A percentile compares a stretch with the other conserved stretches of the same genome.
These are phyloP conservation scores for Hermetia illucens DNA, from an alignment of 1,140 invertebrate genomes.

Conservation along the genomic window DNA sequence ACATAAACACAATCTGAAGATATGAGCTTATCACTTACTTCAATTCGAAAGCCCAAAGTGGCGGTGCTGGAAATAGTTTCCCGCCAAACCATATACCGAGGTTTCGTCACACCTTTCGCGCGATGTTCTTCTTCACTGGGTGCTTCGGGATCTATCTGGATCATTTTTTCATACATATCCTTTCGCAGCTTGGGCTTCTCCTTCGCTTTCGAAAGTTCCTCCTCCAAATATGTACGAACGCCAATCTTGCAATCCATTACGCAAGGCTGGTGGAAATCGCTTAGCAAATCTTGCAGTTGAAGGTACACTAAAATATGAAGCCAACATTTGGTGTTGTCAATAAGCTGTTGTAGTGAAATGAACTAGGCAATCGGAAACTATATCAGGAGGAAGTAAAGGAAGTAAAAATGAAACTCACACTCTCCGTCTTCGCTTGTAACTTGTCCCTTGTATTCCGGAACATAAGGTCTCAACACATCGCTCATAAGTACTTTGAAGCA, in stretches of 20 bases:
- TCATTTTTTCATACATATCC: slow-evolving; percentile 99
- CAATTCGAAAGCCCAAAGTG: slow-evolving; percentile 88
- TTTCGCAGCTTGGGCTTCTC: slow-evolving; percentile 86
- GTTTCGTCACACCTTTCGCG: slow-evolving; percentile 84
- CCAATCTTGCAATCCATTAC: slow-evolving; percentile 98
- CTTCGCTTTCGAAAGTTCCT: slow-evolving; percentile 85
- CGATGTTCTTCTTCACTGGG: slow-evolving; percentile 82
- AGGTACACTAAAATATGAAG: slow-evolving; percentile 46
- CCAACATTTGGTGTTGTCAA: too few relatives aligned
- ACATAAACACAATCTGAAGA: too few relatives aligned
- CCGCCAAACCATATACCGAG: slow-evolving; percentile 93
- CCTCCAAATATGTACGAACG: slow-evolving; percentile 85
- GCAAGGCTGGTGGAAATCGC: slow-evolving; percentile 77
- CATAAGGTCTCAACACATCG: slow-evolving; percentile 72
- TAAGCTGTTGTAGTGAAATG: background rate
- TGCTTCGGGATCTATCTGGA: slow-evolving; percentile 80
- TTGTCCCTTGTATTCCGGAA: slow-evolving; percentile 81
- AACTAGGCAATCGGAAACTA: background rate
- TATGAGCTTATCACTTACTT: slow-evolving; percentile 33
- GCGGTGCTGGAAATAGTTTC: slow-evolving; percentile 95
- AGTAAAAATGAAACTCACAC: slow-evolving; percentile 49
- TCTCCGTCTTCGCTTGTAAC: slow-evolving; percentile 65
- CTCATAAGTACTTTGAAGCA: slow-evolving; percentile 78
- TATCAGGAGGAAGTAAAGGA: background rate
- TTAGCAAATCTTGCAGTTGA: slow-evolving; percentile 83